Percentiles rank a stretch among this genome's conserved stretches.
Conservation (phyloP, 2,113 vertebrate genomes). For the Takifugu bimaculatus region DNA sequence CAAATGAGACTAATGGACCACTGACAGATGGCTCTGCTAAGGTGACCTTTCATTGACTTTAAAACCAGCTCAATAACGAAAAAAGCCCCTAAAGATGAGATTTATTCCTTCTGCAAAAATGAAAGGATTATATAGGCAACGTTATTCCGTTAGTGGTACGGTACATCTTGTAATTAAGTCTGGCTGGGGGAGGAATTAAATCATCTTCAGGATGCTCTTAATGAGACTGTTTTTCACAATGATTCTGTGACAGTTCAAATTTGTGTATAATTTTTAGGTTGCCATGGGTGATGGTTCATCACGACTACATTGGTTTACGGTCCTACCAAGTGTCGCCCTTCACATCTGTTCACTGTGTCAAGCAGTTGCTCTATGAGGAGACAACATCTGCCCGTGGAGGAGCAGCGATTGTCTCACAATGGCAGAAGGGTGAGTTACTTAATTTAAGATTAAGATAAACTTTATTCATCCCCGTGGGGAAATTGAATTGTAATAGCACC, state of each 20-base stretch:
- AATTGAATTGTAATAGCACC: too few species aligned
- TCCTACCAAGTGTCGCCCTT: conserved; percentile 76
- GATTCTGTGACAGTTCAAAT: neutral
- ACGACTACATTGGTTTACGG: conserved; percentile 85
- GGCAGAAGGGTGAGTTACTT: conserved; percentile 78
- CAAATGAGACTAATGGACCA: conserved; percentile 17
- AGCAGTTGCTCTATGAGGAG: conserved; percentile 80
- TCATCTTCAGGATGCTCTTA: too few species aligned
- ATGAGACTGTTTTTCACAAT: too few species aligned
- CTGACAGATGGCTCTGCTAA: conserved; percentile 21
- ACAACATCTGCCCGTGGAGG: conserved; percentile 76
- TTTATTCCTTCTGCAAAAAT: neutral
- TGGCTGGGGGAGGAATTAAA: neutral
- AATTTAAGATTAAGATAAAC: neutral
- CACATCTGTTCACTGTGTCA: conserved; percentile 79
- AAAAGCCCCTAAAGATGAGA: neutral
- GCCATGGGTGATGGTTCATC: conserved; percentile 83
- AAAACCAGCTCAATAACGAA: conserved; percentile 39
- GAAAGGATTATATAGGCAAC: neutral
- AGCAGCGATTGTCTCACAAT: conserved; percentile 83
- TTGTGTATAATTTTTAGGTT: conserved; percentile 72
- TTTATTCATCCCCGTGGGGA: too few species aligned
- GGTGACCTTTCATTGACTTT: conserved; percentile 35
- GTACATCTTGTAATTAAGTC: neutral
- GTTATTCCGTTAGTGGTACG: neutral